Base-by-base conservation (phyloP, 2,797 vertebrate species). In the Sternotherus odoratus region DNA sequence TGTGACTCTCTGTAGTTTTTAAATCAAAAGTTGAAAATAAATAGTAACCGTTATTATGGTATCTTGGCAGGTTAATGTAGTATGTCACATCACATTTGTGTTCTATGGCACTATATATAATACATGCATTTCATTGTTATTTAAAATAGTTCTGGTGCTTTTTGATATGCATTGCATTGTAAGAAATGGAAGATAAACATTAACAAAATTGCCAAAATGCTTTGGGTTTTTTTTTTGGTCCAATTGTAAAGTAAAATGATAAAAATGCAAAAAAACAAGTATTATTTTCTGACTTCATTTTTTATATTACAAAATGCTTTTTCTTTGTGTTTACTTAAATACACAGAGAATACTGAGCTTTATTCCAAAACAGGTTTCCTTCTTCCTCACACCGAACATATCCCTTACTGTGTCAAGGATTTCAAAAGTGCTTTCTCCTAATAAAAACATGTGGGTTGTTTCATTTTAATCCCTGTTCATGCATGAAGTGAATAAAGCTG, bases 1-100 rank as follows among this genome's bases (percentile, higher is more conserved):
- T 94, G 93, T 94, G 89, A 95, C 88, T 94, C 79, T 95, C 95
- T 94, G 69, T 91, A 33, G 10, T 93, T 66, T 96, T 95, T 86
- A 88, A 95, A 96, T 95, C 82, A 90, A 57, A 95, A 87, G 81
- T 85, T 93, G 87, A 90, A 94, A 78, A 63, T 53, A 95, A 83
- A 21, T 54, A 72, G 66, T 63, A 91, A 89, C 80, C 80, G 72
- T 93, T 96, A 89, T 92, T 92, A 93, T 78, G 77, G 85, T 90
- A 53, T 63, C 87, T 63, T 89, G 86, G 50, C 89, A 97, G 83
- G 85, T 90, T 96, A 96, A 97, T 95, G 57, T 85, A 83, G 12
- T 89, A 49, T 94, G 90, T 87, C 90, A 78, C 66, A 83, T 89
- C 56, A 1, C 89, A 96, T 97, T 96, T 95, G 43, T 91, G 92